Percentiles rank a stretch among this genome's conserved stretches.
Conservation (phyloP, 2,797 vertebrate genomes). For the Smutsia temminckii region DNA sequence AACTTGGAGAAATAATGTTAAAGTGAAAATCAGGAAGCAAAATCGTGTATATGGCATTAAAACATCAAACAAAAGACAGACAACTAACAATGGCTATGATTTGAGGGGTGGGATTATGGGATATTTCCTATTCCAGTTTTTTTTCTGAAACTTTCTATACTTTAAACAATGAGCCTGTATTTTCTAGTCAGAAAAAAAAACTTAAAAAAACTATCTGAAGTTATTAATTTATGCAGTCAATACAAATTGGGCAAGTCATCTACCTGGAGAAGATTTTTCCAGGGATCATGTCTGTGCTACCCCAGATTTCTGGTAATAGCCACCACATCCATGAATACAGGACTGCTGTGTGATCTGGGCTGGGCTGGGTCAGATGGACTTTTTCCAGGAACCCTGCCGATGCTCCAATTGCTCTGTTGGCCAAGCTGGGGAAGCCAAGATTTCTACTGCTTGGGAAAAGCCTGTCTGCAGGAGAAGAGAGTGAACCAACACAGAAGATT, state of each 20-base stretch:
- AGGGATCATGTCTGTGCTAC: not conserved
- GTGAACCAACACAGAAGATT: not conserved
- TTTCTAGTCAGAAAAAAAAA: slow-evolving; percentile 13
- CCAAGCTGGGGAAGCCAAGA: not conserved
- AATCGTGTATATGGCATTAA: not conserved
- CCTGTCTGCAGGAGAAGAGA: not conserved
- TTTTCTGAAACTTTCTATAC: not conserved
- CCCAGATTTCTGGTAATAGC: not conserved
- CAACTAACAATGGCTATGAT: not conserved
- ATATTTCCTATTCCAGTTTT: not conserved
- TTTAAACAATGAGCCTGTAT: not conserved
- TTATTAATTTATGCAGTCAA: not conserved
- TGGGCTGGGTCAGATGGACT: not conserved
- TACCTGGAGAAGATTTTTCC: not conserved
- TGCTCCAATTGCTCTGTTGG: not conserved
- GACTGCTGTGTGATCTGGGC: not conserved
- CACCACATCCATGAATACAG: not conserved
- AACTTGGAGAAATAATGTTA: not conserved
- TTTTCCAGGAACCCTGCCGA: not conserved
- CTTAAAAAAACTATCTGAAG: not conserved
- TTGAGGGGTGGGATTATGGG: not conserved
- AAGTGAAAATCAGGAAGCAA: not conserved
- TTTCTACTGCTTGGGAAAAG: not conserved
- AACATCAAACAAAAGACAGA: not conserved
- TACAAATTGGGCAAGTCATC: not conserved